These are phyloP conservation scores for Urosaurus nigricauda DNA, from an alignment of 2,797 vertebrate genomes.

Conservation along the genomic window DNA sequence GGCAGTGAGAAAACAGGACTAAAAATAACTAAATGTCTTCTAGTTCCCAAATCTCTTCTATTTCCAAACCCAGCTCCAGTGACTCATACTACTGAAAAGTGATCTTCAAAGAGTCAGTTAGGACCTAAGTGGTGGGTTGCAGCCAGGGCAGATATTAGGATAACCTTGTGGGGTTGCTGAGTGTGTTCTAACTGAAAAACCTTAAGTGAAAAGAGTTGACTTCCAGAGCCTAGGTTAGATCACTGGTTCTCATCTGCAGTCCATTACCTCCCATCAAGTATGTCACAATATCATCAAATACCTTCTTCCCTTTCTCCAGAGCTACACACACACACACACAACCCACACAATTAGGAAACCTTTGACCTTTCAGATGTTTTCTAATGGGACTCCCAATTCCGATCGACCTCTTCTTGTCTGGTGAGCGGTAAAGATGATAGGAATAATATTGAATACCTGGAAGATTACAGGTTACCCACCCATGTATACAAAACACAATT, in stretches of 20 bases:
- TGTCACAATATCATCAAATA: neutral
- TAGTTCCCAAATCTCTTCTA: slow-evolving; percentile 5
- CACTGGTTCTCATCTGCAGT: neutral
- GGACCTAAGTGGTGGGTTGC: neutral
- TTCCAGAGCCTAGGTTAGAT: neutral
- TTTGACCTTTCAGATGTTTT: neutral
- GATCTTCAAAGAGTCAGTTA: neutral
- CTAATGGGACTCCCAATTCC: neutral
- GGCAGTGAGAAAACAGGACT: slow-evolving; percentile 24
- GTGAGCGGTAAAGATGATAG: neutral
- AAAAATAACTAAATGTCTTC: slow-evolving; percentile 24
- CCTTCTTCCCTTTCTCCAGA: neutral
- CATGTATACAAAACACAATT: neutral
- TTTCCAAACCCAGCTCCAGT: neutral
- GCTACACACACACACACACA: neutral
- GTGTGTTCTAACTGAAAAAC: neutral
- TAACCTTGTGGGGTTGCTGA: neutral
- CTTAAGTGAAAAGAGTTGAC: neutral
- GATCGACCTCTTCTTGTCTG: neutral
- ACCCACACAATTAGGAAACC: neutral
- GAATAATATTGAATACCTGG: neutral
- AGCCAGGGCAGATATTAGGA: neutral
- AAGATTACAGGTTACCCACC: neutral
- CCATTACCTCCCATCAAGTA: neutral
- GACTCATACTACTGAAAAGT: neutral